Evolutionary conservation across 1,140 invertebrate genomes (phyloP), one percentile per base, ranked within the genome.

Genomic region (Brachionus koreanus): DNA sequence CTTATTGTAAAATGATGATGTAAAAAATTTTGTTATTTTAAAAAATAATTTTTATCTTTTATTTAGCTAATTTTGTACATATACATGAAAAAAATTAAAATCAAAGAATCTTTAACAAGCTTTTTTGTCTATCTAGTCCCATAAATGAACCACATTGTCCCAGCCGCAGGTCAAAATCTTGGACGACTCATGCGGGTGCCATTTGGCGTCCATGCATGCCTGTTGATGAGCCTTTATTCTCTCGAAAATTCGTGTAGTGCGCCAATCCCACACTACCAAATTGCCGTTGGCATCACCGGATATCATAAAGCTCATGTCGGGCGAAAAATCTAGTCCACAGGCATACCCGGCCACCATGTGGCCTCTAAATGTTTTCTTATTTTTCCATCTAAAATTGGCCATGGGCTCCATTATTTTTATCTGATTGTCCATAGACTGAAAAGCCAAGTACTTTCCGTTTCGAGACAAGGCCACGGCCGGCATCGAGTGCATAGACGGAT

Each of bases 231-330:
- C 98, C 88, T 99, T 98, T 94, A 96, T 98, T 86, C 97, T 98
- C 86, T 94, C 96, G 87, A 96, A 97, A 63, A 99, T 90, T 90
- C 97, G 96, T 43, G 96, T 98, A 0, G 95, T 97, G 88, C 98
- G 98, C 97, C 97, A 99, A 87, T 99, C 97, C 97, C 98, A 99
- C 42, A 99, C 92, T 87, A 96, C 98, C 84, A 96, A 93, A 89
- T 98, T 98, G 1, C 98, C 98, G 90, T 99, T 97, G 4, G 96
- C 97, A 90, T 99, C 98, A n/a, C 98, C 98, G 0, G 95, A 98
- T 29, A 98, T 93, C 35, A 99, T 89, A 87, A 98, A 99, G 86
- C 95, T 96, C 96, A 98, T 98, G 88, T 99, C 97, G 0, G 98
- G 97, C 0, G 96, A 98, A 87, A 98, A 99, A 87, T 99, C 97